These are phyloP conservation scores for Idaea dimidiata DNA, from an alignment of 2,888 invertebrate genomes.

Conservation along the genomic window DNA sequence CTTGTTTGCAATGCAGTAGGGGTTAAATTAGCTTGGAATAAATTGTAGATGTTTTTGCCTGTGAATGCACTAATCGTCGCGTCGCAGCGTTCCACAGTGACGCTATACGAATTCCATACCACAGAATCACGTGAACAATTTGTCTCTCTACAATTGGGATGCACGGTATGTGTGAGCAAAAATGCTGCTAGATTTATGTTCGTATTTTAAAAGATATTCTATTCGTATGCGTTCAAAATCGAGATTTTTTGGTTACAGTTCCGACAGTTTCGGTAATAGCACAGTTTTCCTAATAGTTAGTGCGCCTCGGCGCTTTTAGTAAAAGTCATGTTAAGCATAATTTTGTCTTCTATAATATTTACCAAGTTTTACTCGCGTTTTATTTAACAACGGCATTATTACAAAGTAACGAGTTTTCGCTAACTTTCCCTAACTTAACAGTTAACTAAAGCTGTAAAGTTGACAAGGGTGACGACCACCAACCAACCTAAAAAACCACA, in stretches of 20 bases:
- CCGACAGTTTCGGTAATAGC: too few relatives aligned
- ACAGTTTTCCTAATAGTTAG: too few relatives aligned
- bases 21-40: constrained; percentile 2
- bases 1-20: constrained; percentile 5
- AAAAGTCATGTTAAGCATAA: too few relatives aligned
- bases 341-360: too few relatives aligned
- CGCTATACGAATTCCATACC: constrained; percentile 13
- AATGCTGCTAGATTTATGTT: constrained; percentile 1
- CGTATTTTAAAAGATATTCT: not conserved
- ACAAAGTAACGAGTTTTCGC: too few relatives aligned
- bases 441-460: too few relatives aligned
- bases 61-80: constrained; percentile 9
- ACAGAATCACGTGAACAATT: constrained; percentile 9
- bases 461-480: too few relatives aligned
- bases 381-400: too few relatives aligned
- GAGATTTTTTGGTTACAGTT: not conserved
- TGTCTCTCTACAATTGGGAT: constrained; percentile 4
- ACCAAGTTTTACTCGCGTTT: too few relatives aligned
- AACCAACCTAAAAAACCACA: too few relatives aligned
- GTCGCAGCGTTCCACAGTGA: constrained; percentile 7
- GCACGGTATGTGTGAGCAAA: constrained; percentile 1
- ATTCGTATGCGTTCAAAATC: not conserved
- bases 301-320: too few relatives aligned
- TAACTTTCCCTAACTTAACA: too few relatives aligned
- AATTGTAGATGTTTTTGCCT: not conserved